Conservation (phyloP, 2,888 invertebrate species). For the Corythucha ciliata region DNA sequence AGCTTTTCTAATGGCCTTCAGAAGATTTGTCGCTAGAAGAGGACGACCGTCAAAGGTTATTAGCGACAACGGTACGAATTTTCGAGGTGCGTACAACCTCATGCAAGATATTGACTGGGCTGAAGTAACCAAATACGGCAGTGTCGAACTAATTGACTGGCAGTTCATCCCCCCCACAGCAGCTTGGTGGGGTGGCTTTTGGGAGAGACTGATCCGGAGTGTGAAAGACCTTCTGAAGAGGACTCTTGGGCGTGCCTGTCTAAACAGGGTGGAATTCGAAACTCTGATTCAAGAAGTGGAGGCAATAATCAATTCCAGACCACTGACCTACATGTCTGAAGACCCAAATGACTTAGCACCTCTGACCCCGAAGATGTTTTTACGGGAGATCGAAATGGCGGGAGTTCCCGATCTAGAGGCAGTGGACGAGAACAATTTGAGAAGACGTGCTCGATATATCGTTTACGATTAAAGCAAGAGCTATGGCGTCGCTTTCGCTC, state of each 20-base stretch:
- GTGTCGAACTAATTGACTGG: slow-evolving; percentile 34
- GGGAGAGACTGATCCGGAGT: slow-evolving; percentile 17
- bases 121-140: background rate
- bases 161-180: slow-evolving; percentile 29
- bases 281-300: slow-evolving; percentile 26
- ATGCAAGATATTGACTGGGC: slow-evolving; percentile 19
- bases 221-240: slow-evolving; percentile 22
- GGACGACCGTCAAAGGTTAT: slow-evolving; percentile 38
- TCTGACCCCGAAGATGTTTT: no score
- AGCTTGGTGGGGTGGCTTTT: slow-evolving; percentile 17
- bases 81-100: slow-evolving; percentile 40
- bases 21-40: slow-evolving; percentile 12
- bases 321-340: slow-evolving; percentile 21
- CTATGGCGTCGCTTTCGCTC: no score
- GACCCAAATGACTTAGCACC: slow-evolving; percentile 29
- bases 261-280: slow-evolving; percentile 18
- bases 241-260: slow-evolving; percentile 13
- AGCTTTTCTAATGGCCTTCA: slow-evolving; percentile 4
- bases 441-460: no score
- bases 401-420: no score
- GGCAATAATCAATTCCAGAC: slow-evolving; percentile 18
- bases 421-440: no score
- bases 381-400: no score
- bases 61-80: slow-evolving; percentile 42
- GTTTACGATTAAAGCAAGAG: no score